Conservation (phyloP, 2,113 vertebrate genomes). For the Oreocharis arfaki region DNA sequence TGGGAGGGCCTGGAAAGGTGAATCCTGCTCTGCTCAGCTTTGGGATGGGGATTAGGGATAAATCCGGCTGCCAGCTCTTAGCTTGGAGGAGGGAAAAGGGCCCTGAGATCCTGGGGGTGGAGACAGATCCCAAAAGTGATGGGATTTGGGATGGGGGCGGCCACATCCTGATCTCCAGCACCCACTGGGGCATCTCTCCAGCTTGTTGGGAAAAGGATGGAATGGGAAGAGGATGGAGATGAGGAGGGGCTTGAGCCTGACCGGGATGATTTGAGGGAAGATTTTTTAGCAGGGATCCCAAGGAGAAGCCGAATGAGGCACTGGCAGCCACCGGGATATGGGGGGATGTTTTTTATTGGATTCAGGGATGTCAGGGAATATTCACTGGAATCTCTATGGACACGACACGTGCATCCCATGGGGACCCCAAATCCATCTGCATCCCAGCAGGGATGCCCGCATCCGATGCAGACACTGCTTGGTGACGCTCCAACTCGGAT, state of each 20-base stretch:
- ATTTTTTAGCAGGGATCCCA: not conserved
- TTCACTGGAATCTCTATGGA: accelerated
- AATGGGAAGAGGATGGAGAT: not conserved
- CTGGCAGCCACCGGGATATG: not conserved
- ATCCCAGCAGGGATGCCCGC: not conserved
- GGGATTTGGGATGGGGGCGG: not conserved
- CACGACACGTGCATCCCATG: accelerated
- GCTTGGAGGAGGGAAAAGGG: not conserved
- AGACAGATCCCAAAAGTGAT: not conserved
- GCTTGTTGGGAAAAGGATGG: not conserved
- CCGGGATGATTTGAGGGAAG: not conserved
- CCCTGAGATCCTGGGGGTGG: not conserved
- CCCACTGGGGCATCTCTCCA: not conserved
- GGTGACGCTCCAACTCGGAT: not conserved
- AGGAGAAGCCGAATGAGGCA: not conserved
- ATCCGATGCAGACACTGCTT: accelerated
- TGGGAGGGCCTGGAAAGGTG: accelerated
- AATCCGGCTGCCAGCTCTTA: not conserved
- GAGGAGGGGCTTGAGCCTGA: not conserved
- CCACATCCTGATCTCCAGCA: not conserved
- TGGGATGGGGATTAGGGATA: not conserved
- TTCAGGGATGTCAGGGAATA: not conserved
- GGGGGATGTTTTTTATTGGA: not conserved
- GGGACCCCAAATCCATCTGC: not conserved
- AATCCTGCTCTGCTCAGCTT: not conserved